Conservation (phyloP, 2,797 vertebrate species). For the Sebastes melanostomus region DNA sequence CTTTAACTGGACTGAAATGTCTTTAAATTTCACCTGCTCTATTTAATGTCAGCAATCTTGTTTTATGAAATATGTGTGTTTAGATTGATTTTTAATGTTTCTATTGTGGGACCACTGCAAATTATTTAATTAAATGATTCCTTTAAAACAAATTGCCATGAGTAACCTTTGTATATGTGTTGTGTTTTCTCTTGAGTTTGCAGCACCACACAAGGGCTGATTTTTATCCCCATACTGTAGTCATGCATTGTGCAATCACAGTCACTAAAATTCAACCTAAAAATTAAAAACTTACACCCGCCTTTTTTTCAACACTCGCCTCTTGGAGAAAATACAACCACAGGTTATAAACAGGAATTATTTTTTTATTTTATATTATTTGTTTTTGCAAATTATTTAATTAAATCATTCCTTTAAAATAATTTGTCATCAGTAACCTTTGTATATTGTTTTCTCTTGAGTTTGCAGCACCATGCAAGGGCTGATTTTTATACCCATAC, state of each 20-base stretch:
- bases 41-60: slow-evolving; percentile 38
- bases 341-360: slow-evolving; percentile 21
- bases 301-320: slow-evolving; percentile 69
- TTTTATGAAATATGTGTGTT: slow-evolving; percentile 37
- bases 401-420: slow-evolving; percentile 19
- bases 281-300: slow-evolving; percentile 59
- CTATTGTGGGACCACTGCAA: slow-evolving; percentile 14
- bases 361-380: too few relatives aligned
- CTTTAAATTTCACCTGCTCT: slow-evolving; percentile 50
- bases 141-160: not conserved
- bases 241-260: slow-evolving; percentile 38
- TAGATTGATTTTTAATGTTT: slow-evolving; percentile 48
- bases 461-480: not conserved
- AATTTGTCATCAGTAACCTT: not conserved
- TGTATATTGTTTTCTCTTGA: not conserved
- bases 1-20: slow-evolving; percentile 53
- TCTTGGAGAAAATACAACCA: slow-evolving; percentile 33
- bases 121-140: slow-evolving; percentile 47
- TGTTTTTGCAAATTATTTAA: slow-evolving; percentile 40
- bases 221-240: not conserved
- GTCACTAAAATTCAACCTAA: slow-evolving; percentile 58
- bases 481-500: not conserved
- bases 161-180: not conserved
- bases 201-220: not conserved
- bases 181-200: not conserved